A percentile compares a stretch with the other conserved stretches of the same genome.
Conservation (phyloP, 2,797 vertebrate species). For the Coccyzus lansbergi region DNA sequence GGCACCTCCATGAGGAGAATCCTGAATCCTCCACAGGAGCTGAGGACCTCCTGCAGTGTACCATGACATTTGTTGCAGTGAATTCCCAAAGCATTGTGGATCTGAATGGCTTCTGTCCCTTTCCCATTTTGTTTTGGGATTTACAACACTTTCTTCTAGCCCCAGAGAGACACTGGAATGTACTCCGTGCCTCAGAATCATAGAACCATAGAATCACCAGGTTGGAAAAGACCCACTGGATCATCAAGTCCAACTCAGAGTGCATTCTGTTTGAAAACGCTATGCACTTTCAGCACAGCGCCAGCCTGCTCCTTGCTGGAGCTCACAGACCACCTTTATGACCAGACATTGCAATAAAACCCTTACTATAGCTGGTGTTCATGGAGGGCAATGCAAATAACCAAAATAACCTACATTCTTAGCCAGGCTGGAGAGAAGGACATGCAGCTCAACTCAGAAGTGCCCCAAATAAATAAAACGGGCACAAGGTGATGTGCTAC, state of each 20-base stretch:
- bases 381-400: neutral
- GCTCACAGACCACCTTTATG: neutral
- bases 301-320: neutral
- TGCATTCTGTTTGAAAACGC: neutral
- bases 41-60: neutral
- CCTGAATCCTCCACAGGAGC: neutral
- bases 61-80: neutral
- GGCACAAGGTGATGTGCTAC: slow-evolving; percentile 13
- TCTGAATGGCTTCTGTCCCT: neutral
- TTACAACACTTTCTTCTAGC: neutral
- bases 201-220: too few relatives aligned
- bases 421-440: neutral
- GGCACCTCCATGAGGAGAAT: neutral
- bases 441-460: neutral
- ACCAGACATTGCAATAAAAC: neutral
- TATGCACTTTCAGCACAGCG: neutral
- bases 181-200: neutral
- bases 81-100: neutral
- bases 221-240: too few relatives aligned
- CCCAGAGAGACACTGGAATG: neutral
- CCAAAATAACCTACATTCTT: neutral
- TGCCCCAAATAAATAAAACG: slow-evolving; percentile 34
- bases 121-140: neutral
- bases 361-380: neutral
- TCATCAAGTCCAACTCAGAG: too few relatives aligned